Conservation (phyloP, 2,113 vertebrate species). For the Xiphorhynchus elegans region DNA sequence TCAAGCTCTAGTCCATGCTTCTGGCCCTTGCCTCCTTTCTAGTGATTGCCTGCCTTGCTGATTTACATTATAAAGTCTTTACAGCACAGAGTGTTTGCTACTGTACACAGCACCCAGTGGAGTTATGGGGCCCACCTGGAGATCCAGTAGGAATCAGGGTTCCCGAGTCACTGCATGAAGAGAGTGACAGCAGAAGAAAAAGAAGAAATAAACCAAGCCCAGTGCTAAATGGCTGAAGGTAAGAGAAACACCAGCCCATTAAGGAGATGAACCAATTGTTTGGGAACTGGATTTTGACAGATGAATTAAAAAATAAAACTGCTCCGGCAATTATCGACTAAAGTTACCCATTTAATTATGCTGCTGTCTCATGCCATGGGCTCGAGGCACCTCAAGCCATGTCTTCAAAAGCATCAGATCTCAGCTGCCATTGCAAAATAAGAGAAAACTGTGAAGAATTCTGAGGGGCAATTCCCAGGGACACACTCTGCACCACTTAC, state of each 20-base stretch:
- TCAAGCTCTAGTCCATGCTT: background rate
- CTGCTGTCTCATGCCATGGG: background rate
- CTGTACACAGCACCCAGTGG: fast-evolving
- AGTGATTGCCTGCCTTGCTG: background rate
- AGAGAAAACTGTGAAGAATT: background rate
- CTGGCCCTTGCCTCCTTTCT: background rate
- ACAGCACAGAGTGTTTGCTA: background rate
- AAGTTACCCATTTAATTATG: background rate
- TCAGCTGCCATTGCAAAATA: background rate
- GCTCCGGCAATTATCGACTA: background rate
- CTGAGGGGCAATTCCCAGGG: background rate
- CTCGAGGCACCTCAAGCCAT: background rate
- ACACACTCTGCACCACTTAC: background rate
- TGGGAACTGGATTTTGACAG: background rate
- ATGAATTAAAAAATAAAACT: background rate
- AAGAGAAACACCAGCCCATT: background rate
- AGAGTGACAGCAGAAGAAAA: background rate
- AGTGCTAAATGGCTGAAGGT: background rate
- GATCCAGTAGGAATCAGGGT: background rate
- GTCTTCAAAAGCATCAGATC: background rate
- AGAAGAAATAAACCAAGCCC: background rate
- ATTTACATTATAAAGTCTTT: background rate
- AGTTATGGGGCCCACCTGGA: background rate
- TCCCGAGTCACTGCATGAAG: background rate
- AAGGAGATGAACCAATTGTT: background rate